Base-by-base conservation (phyloP, 2,888 invertebrate genomes). In the Nowickia ferox region DNA sequence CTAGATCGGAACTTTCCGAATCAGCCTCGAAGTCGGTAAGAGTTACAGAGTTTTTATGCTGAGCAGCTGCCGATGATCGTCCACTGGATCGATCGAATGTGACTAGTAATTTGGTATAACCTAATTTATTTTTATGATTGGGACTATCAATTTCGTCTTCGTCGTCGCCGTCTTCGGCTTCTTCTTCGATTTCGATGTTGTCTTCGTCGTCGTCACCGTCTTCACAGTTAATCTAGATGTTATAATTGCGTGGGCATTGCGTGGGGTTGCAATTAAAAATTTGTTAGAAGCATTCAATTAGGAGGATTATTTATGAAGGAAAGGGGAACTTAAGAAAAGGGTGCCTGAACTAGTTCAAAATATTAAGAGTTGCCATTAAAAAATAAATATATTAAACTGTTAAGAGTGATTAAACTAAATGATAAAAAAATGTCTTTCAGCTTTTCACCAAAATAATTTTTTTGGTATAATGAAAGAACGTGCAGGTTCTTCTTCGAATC, bases 11-110 rank as follows among this genome's bases (percentile, higher is more conserved):
- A 88, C 93, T 93, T 89, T 95, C 95, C 66, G 94, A 94, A 89
- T 95, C 95, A 44, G 95, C 95, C 88, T 95, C 95, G 89, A 94
- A 95, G 88, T 94, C 94, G 76, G 91, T 92, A 46, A 91, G 88
- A 2, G 91, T 91, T 13, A 74, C 57, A 5, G 53, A 48, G 9
- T 55, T 15, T 83, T 80, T 86, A 38, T 72, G 68, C 40, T 75
- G 82, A 22, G 91, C 89, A 17, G 89, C 86, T 44, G 89, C 87
- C n/a, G 86, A 83, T 42, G 87, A 68, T 53, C 83, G 53, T 86
- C 63, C 51, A 76, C 72, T 63, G 75, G 86, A 87, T 40, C 88
- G 85, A 46, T 87, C 87, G 65, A 88, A 87, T 80, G 87, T 88
- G 87, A 88, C 88, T 87, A 89, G 87, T 15, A 88, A 84, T 51